Conservation (phyloP, 2,113 vertebrate genomes). For the Anguilla rostrata region DNA sequence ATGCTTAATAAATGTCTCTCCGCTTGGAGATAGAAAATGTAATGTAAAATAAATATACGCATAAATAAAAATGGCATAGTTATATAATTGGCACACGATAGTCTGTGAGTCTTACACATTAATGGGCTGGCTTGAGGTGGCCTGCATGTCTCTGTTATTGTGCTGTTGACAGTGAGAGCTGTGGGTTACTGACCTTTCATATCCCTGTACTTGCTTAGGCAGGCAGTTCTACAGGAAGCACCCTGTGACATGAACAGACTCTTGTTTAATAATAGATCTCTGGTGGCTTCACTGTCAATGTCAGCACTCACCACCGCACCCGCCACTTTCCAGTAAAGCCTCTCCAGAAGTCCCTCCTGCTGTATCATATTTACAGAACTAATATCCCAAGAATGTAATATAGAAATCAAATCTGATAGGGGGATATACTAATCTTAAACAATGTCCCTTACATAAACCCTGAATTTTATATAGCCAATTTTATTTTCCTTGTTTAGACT, state of each 20-base stretch:
- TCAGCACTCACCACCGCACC: constrained; percentile 52
- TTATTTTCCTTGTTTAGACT: no score
- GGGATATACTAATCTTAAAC: no score
- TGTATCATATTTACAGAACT: background rate
- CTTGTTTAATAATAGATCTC: constrained; percentile 62
- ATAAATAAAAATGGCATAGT: no score
- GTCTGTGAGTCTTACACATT: no score
- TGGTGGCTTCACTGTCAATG: constrained; percentile 39
- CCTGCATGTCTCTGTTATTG: constrained; percentile 3
- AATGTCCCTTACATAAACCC: no score
- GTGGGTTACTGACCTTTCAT: constrained; percentile 33
- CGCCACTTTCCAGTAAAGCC: background rate
- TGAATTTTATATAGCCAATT: no score
- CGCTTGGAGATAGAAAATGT: no score
- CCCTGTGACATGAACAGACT: constrained; percentile 63
- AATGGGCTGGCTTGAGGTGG: background rate
- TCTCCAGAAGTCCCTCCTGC: background rate
- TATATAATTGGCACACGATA: no score
- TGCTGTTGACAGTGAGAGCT: constrained; percentile 12
- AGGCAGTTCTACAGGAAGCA: constrained; percentile 54
- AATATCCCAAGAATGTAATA: no score
- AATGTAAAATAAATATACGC: no score
- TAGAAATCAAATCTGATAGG: no score
- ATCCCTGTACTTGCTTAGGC: constrained; percentile 55
- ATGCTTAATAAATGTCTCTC: no score